Base-by-base conservation (phyloP, 2,113 vertebrate genomes). In the Myotis yumanensis region DNA sequence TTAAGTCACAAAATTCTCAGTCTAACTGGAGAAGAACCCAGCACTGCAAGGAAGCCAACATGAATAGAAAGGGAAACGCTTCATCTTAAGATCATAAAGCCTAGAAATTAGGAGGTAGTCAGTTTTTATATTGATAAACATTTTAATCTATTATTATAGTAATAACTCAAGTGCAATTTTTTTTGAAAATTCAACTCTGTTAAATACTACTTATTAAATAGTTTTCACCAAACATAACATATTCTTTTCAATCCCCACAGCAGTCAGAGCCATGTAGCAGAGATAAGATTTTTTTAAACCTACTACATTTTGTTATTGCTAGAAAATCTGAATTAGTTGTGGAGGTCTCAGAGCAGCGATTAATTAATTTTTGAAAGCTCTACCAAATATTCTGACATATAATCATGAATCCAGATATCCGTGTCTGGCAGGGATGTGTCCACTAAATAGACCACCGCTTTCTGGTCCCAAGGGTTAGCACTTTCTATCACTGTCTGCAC, bases 361-460 rank as follows among this genome's bases (percentile, higher is more conserved):
- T 98, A 98, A 96, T 98, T 97, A 96, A 96, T 72, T 94, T 98
- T 98, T 54, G 97, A 98, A 97, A 98, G 97, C 95, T 98, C 98
- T 51, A 97, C 90, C 77, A 98, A 96, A 84, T 99, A 98, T 40
- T 99, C 98, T 15, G 98, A 98, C 98, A 99, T 98, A 89, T 99
- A 98, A 95, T 98, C 98, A 97, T 99, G 99, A 97, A 99, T 99
- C 99, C 99, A 99, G 77, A 99, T 80, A 88, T 99, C 99, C 10
- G 95, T 98, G 48, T 99, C 98, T 68, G 99, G 98, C 91, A 98
- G 51, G 1, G 98, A 97, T 0, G 99, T 99, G 98, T 99, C 99
- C 97, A 99, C 99, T 7, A 99, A 98, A 90, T 99, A 99, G 75
- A 99, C 98, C 0, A 98, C 98, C 76, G 98, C 96, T 97, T 98